Evolutionary conservation across 2,888 invertebrate species (phyloP), one percentile per base, ranked within the genome.

Genomic region (Cantharis flavilabris): DNA sequence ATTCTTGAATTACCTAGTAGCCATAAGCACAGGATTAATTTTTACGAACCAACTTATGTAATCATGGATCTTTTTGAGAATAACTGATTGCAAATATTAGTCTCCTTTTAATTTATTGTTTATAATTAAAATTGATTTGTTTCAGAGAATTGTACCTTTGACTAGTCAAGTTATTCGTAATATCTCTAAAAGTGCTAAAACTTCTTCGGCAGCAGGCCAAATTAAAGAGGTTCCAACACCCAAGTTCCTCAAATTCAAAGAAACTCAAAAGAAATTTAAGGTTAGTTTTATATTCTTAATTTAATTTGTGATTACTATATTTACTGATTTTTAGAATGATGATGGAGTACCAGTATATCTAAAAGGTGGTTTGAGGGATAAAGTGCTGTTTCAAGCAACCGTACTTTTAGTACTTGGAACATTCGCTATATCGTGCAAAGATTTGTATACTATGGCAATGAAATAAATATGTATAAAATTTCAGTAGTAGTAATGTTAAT

Each of bases 271-370:
- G 28, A 70, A 62, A 65, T 76, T 76, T 62, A 76, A 76, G 72
- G 78, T 76, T 23, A 73, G 14, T 14, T 9, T 28, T 7, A 76
- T 28, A 64, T 49, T 16, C 14, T 18, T 70, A 62, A 30, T 13
- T 67, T 65, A 71, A 64, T n/a, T 49, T 49, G 7, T 49, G 10
- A 28, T 13, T 2, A 30, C 62, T 70, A 20, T 13, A 33, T 62
- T 62, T 23, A 23, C 13, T 23, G n/a, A n/a, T 74, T 84, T 84
- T 69, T 89, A 92, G 92, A 88, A 89, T 87, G 90, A 91, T 7
- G 90, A 92, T 87, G 91, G 90, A 79, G 83, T 89, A 4, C 92
- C 92, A 0, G 89, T 92, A 3, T 91, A 90, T 88, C 85, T 92
- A 83, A 92, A 92, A 85, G 91, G 90, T 28, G 92, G 92, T 70